Base-by-base conservation (phyloP, 2,888 invertebrate species). In the Chrysolina oricalcia region DNA sequence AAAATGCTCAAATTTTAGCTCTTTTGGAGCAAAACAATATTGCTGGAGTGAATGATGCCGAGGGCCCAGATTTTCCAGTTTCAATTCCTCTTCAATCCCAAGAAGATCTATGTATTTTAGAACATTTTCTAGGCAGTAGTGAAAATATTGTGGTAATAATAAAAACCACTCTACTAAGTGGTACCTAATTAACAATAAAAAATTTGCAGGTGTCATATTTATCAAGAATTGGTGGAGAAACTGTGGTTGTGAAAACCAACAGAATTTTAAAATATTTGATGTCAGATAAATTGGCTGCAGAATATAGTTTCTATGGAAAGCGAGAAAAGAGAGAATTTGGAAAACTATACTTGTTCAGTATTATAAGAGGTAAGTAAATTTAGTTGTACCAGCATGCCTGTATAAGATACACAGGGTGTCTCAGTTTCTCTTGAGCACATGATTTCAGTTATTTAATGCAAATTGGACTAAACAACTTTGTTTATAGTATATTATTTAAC, bases 251-350 rank as follows among this genome's bases (percentile, higher is more conserved):
- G 21, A 70, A 46, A 63, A 63, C 63, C 15, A 63, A 70, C 66
- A 35, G 65, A 35, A 72, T 65, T 72, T 66, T 72, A 35, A 56
- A 72, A 72, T 56, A 56, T 23, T 41, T 72, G 66, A 15, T 72
- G 11, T 17, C 56, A 65, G 56, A 66, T 46, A 27, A 72, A 56
- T 71, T 53, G 65, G 72, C 66, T 13, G 65, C 72, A 64, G 40
- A 72, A 53, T 72, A 66, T 48, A 72, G 72, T 72, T 72, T 72
- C 43, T 72, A 59, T 66, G 72, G 59, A 62, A 72, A 72, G n/a
- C 19, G 72, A 72, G 66, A 72, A 67, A 72, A 72, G 59, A 72
- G 41, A 23, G 66, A 59, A 53, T 72, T 72, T 66, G 72, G 66
- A 27, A 66, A 48, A 66, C 48, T 66, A 48, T 46, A 48, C 23